Percentiles rank a stretch among this genome's conserved stretches.
These are phyloP conservation scores for Cryptomyrus ogoouensis DNA, from an alignment of 2,113 vertebrate genomes.

Conservation along the genomic window DNA sequence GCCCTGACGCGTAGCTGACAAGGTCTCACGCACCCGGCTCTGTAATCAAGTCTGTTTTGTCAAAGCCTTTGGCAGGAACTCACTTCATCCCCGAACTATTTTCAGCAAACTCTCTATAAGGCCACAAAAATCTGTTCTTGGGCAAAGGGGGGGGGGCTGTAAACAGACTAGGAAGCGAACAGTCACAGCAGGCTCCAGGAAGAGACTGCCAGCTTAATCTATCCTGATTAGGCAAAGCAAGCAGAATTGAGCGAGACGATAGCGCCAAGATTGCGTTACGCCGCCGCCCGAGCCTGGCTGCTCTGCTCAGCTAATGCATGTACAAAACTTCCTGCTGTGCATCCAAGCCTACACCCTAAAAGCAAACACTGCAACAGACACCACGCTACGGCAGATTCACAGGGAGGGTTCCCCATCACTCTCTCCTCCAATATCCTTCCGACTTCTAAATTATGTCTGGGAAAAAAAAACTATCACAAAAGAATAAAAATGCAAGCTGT, in stretches of 20 bases:
- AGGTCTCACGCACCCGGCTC: slow-evolving; percentile 4
- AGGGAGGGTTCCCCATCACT: neutral
- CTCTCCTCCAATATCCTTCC: neutral
- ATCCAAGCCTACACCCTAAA: neutral
- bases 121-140: neutral
- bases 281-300: neutral
- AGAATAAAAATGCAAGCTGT: neutral
- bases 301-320: neutral
- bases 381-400: neutral
- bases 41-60: slow-evolving; percentile 11
- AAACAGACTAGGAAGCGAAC: neutral
- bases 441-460: neutral
- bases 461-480: neutral
- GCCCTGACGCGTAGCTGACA: neutral
- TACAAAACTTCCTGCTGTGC: slow-evolving; percentile 1
- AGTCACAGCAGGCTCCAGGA: slow-evolving; percentile 1
- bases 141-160: neutral
- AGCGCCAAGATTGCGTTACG: neutral
- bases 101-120: neutral
- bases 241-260: neutral
- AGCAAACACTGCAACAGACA: neutral
- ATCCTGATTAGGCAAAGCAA: slow-evolving; percentile 18
- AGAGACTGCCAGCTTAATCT: slow-evolving; percentile 2
- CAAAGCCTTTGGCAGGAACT: neutral
- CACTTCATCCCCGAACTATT: neutral